Percentiles rank a stretch among this genome's conserved stretches.
These are phyloP conservation scores for Euwallacea fornicatus DNA, from an alignment of 1,140 invertebrate genomes.

Conservation along the genomic window DNA sequence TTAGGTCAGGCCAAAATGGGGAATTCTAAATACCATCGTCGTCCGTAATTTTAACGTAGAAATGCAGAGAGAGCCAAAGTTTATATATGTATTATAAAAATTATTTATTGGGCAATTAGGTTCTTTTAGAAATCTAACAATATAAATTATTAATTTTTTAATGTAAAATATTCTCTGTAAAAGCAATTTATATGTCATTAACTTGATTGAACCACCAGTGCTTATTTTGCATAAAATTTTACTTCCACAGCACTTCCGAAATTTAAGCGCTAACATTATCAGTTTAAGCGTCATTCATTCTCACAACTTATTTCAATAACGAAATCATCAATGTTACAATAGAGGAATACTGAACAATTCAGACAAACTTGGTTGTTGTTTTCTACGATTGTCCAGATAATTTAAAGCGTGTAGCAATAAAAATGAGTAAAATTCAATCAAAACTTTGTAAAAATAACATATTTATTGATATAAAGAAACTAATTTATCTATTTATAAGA, in stretches of 20 bases:
- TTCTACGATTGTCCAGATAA: slow-evolving; percentile 1
- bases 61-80: slow-evolving; percentile 1
- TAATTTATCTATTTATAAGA: slow-evolving; percentile 23
- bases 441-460: slow-evolving; percentile 23
- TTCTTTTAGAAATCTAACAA: background rate
- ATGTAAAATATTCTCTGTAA: no score
- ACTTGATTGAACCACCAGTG: no score
- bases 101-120: background rate
- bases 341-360: background rate
- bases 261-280: no score
- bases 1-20: no score
- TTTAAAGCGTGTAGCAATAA: slow-evolving; percentile 19
- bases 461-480: slow-evolving; percentile 23
- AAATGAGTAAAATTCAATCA: slow-evolving; percentile 19
- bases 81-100: background rate
- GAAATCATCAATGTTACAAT: no score
- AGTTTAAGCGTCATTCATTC: no score
- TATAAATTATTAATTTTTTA: background rate
- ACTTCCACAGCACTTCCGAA: no score
- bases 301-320: no score
- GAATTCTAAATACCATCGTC: background rate
- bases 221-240: no score
- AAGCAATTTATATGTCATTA: no score
- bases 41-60: slow-evolving; percentile 5
- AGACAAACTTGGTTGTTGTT: background rate